Conservation (phyloP, 2,797 vertebrate genomes). For the Smutsia gigantea region DNA sequence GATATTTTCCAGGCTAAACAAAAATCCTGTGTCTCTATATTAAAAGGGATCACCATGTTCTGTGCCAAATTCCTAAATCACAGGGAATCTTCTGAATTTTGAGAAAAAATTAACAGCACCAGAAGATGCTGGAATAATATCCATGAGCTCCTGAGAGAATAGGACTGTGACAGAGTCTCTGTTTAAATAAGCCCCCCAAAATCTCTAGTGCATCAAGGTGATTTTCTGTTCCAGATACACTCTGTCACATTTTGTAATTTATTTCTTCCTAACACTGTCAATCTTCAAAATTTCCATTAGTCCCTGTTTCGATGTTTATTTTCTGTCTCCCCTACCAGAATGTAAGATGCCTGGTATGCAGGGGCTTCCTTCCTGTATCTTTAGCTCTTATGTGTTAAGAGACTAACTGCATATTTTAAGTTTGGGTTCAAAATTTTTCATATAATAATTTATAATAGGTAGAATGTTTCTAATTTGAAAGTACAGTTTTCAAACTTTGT, state of each 20-base stretch:
- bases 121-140: background rate
- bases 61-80: background rate
- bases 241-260: background rate
- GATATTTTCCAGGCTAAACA: background rate
- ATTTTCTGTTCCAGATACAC: background rate
- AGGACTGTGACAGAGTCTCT: background rate
- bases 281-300: constrained; percentile 15
- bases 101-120: background rate
- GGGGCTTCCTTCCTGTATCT: background rate
- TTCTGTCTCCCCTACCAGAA: background rate
- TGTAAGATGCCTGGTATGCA: background rate
- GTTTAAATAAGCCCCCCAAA: background rate
- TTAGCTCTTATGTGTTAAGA: background rate
- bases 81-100: background rate
- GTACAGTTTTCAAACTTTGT: background rate
- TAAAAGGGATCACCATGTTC: background rate
- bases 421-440: background rate
- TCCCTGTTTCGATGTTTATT: background rate
- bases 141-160: background rate
- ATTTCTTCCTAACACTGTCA: background rate
- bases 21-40: background rate
- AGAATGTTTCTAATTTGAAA: background rate
- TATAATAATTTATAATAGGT: background rate
- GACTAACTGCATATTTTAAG: background rate
- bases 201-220: background rate